Base-by-base conservation (phyloP, 37 sponge, comb jelly and placozoan genomes). In the Beroe ovata region DNA sequence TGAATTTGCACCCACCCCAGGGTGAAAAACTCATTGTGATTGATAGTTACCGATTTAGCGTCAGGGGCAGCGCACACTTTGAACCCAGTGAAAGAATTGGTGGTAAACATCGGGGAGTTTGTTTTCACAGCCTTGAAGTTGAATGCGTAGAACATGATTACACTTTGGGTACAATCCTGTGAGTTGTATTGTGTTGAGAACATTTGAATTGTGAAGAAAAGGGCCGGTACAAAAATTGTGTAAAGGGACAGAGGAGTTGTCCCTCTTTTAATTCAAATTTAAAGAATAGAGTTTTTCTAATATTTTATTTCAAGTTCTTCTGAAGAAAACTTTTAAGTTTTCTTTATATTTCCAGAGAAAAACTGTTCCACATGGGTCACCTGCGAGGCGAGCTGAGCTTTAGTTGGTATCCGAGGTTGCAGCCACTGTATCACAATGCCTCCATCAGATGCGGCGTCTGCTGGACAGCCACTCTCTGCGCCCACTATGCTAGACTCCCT, bases 111-210 rank as follows among this genome's bases (percentile, higher is more conserved):
- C 1, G 84, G 84, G n/a, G 84, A 77, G 54, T 29, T 77, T 0
- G 84, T 77, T 26, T 77, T 77, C 28, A 77, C 84, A 6, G 84
- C 8, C 29, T 77, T 77, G 47, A 42, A 36, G 84, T 77, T 77
- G 28, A 77, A 42, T 1, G 84, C 84, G 28, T 77, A 77, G 54
- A 26, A 77, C 26, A 40, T 35, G n/a, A n/a, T n/a, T n/a, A n/a
- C n/a, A n/a, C n/a, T n/a, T n/a, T n/a, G n/a, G n/a, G n/a, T n/a
- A n/a, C n/a, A n/a, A n/a, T n/a, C n/a, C n/a, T n/a, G n/a, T n/a
- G n/a, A n/a, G n/a, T n/a, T n/a, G n/a, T n/a, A n/a, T n/a, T n/a
- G n/a, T n/a, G n/a, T n/a, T n/a, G n/a, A n/a, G n/a, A n/a, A n/a
- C n/a, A n/a, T n/a, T n/a, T n/a, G n/a, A n/a, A n/a, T n/a, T n/a